Percentiles rank a stretch among this genome's conserved stretches.
Conservation (phyloP, 2,888 invertebrate species). For the Acheta domesticus region DNA sequence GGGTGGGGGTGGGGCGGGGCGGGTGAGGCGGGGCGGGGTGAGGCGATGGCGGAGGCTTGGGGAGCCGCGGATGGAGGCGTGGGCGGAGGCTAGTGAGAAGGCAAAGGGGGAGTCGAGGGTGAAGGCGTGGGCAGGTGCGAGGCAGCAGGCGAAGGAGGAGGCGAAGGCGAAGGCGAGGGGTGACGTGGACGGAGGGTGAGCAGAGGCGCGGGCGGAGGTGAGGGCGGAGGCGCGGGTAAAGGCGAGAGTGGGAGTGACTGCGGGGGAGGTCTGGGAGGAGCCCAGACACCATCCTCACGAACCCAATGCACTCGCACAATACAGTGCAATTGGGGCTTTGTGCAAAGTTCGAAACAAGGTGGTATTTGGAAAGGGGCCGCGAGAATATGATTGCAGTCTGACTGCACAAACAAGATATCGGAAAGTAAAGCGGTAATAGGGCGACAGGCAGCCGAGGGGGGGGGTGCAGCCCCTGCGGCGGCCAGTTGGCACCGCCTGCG, state of each 20-base stretch:
- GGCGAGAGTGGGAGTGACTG: too few species aligned
- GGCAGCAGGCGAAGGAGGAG: too few species aligned
- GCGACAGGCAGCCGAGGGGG: background rate
- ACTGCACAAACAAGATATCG: slow-evolving; percentile 9
- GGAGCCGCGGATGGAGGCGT: too few species aligned
- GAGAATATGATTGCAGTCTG: background rate
- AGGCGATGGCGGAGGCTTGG: too few species aligned
- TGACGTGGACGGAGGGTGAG: background rate
- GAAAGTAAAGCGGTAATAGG: background rate
- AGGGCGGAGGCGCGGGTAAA: background rate
- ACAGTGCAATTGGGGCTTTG: background rate
- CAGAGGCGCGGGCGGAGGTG: background rate
- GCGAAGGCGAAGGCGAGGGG: background rate
- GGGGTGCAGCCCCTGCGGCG: background rate
- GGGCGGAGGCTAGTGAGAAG: too few species aligned
- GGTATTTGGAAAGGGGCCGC: background rate
- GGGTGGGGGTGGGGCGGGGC: too few species aligned
- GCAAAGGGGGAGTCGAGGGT: too few species aligned
- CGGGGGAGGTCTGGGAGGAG: background rate
- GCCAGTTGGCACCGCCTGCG: too few species aligned
- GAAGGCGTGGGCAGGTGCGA: too few species aligned
- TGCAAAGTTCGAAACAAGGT: background rate
- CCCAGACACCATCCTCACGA: background rate
- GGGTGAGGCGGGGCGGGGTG: too few species aligned
- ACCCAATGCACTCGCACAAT: background rate